These are phyloP conservation scores for Synergus umbraculus DNA, from an alignment of 2,888 invertebrate genomes.

Conservation along the genomic window DNA sequence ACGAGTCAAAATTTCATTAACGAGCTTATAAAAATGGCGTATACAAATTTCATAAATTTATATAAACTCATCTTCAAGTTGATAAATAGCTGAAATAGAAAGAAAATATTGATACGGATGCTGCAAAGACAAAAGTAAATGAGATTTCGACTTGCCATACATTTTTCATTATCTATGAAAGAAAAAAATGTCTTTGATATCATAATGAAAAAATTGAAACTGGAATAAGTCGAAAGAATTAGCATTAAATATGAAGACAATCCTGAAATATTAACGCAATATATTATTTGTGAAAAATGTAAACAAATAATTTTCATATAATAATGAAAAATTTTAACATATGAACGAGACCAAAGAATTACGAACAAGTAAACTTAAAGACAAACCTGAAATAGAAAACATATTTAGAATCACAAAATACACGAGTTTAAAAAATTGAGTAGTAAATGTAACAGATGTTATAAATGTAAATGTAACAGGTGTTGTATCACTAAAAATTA, in stretches of 20 bases:
- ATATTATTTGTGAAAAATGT: not conserved
- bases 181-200: not conserved
- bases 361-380: not conserved
- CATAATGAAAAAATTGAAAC: not conserved
- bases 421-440: no score
- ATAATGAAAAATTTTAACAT: not conserved
- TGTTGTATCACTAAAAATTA: not conserved
- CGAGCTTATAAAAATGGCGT: not conserved
- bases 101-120: not conserved
- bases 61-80: not conserved
- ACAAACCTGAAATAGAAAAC: not conserved
- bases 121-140: not conserved
- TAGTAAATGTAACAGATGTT: not conserved
- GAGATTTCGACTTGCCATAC: not conserved
- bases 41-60: conserved; percentile 5
- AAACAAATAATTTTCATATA: not conserved
- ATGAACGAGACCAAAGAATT: not conserved
- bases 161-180: conserved; percentile 1
- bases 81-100: not conserved
- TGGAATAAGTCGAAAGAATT: not conserved
- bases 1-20: not conserved
- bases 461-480: not conserved
- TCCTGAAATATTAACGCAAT: not conserved
- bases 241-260: not conserved
- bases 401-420: not conserved